These are phyloP conservation scores for Drosophila borealis DNA, from an alignment of 2,888 invertebrate genomes.

Conservation along the genomic window DNA sequence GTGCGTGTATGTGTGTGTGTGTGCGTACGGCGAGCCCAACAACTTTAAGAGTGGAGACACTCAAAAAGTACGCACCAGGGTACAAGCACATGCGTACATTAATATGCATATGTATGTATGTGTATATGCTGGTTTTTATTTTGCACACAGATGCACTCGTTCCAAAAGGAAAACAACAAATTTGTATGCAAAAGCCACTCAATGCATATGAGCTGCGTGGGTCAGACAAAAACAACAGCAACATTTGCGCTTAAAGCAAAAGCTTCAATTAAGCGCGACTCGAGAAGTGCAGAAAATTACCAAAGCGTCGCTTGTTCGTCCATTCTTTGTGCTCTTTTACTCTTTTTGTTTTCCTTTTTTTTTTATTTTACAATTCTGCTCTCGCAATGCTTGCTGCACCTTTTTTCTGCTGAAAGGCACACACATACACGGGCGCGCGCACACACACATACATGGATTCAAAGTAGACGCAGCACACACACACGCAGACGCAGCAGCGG, in stretches of 20 bases:
- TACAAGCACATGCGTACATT: conserved; percentile 4
- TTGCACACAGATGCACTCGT: conserved; percentile 8
- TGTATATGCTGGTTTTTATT: conserved; percentile 6
- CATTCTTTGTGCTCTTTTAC: conserved; percentile 33
- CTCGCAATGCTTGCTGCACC: conserved; percentile 64
- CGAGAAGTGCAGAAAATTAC: conserved; percentile 43
- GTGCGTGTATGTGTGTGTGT: neutral
- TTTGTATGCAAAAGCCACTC: conserved; percentile 4
- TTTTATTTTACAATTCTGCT: conserved; percentile 23
- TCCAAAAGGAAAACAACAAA: conserved; percentile 21
- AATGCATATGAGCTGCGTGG: conserved; percentile 28
- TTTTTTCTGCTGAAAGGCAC: conserved; percentile 71
- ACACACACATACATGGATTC: conserved; percentile 20
- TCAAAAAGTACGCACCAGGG: conserved; percentile 7
- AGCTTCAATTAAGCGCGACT: conserved; percentile 48
- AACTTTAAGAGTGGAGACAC: conserved; percentile 21
- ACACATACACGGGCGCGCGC: conserved; percentile 11
- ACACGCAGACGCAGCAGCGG: conserved; percentile 14
- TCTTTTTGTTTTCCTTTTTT: conserved; percentile 3
- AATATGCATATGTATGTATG: neutral
- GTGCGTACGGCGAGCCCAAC: conserved; percentile 12
- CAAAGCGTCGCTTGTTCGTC: conserved; percentile 18
- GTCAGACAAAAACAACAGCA: conserved; percentile 20
- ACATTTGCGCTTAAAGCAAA: conserved; percentile 18
- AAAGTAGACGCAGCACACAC: conserved; percentile 13